These are phyloP conservation scores for Camarhynchus parvulus DNA, from an alignment of 2,113 vertebrate genomes.

Conservation along the genomic window DNA sequence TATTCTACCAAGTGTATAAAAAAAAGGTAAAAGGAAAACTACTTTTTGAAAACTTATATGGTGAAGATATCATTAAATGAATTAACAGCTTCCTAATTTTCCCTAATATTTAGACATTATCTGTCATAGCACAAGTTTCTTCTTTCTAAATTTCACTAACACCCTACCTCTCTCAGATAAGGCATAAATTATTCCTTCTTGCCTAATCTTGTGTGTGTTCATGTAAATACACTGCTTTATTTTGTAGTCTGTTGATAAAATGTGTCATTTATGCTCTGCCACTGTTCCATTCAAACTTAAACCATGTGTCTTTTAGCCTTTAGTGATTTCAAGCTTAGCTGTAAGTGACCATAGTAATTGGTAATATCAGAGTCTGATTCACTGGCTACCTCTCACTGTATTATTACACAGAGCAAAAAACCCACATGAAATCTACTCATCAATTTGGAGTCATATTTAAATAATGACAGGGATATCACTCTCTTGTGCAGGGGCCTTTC, in stretches of 20 bases:
- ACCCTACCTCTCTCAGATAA: background rate
- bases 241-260: background rate
- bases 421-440: background rate
- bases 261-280: background rate
- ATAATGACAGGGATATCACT: background rate
- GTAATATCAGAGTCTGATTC: background rate
- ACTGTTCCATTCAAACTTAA: background rate
- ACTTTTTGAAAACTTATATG: background rate
- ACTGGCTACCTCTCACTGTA: background rate
- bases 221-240: background rate
- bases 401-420: background rate
- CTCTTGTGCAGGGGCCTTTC: background rate
- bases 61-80: background rate
- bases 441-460: background rate
- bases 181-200: background rate
- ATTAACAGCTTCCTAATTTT: constrained; percentile 1
- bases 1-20: background rate
- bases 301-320: background rate
- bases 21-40: background rate
- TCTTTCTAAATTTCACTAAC: background rate
- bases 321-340: background rate
- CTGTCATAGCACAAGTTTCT: background rate
- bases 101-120: background rate
- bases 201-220: background rate
- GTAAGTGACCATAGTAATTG: background rate